Conservation (phyloP, 2,113 vertebrate species). For the Sander lucioperca region DNA sequence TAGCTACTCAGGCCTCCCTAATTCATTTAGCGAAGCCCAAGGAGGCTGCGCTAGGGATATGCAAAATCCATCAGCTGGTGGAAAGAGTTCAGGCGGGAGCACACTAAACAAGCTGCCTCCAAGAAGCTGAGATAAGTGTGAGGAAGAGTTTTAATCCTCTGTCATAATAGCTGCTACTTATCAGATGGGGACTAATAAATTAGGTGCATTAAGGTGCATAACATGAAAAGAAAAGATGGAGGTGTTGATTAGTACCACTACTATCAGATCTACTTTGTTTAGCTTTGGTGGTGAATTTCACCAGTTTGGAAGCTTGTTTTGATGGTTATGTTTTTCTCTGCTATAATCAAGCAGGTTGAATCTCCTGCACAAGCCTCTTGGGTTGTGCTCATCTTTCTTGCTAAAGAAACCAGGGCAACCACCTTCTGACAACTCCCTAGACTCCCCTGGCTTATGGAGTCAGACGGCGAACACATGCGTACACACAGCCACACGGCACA, state of each 20-base stretch:
- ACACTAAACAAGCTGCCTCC: conserved; percentile 47
- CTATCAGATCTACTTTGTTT: conserved; percentile 18
- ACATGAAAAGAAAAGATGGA: background rate
- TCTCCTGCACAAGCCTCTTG: conserved; percentile 21
- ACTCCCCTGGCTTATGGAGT: conserved; percentile 69
- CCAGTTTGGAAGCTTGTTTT: conserved; percentile 20
- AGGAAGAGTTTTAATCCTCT: conserved; percentile 51
- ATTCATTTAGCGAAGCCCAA: conserved; percentile 74
- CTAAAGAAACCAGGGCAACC: conserved; percentile 79
- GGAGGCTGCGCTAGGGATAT: conserved; percentile 52
- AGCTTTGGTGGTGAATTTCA: conserved; percentile 6
- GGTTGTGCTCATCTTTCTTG: conserved; percentile 71
- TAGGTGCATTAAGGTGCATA: background rate
- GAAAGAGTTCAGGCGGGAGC: conserved; percentile 53
- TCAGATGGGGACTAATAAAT: conserved; percentile 28
- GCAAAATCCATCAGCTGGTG: conserved; percentile 64
- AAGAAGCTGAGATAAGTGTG: conserved; percentile 31
- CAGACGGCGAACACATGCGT: conserved; percentile 68
- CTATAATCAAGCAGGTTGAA: conserved; percentile 44
- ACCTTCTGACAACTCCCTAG: conserved; percentile 75
- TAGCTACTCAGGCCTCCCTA: conserved; percentile 71
- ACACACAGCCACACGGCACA: conserved; percentile 54
- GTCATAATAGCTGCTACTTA: conserved; percentile 34
- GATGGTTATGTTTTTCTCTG: conserved; percentile 21
- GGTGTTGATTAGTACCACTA: conserved; percentile 20